Conservation (phyloP, 2,888 invertebrate species). For the Lepidochitona cinerea region DNA sequence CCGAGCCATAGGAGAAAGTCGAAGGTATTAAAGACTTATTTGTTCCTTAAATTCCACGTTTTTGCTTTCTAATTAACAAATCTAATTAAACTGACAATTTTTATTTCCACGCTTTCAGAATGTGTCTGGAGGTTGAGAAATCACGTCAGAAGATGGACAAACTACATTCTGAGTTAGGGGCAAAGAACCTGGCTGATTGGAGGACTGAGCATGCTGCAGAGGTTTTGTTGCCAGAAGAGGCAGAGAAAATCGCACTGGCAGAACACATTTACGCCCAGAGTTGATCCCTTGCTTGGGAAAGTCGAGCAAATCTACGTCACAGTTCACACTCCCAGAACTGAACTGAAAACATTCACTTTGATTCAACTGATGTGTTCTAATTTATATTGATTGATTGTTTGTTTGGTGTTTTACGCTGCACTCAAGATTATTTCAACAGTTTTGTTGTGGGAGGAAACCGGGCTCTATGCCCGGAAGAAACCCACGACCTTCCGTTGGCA, state of each 20-base stretch:
- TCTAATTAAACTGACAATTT: too few species aligned
- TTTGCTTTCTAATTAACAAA: too few species aligned
- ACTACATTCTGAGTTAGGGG: slow-evolving; percentile 57
- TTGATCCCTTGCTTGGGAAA: background rate
- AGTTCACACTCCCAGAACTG: background rate
- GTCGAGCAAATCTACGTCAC: background rate
- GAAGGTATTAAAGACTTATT: too few species aligned
- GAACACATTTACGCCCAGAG: background rate
- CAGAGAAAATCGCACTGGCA: slow-evolving; percentile 13
- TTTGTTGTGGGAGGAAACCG: too few species aligned
- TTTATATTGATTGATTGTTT: too few species aligned
- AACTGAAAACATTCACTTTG: background rate
- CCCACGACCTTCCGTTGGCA: too few species aligned
- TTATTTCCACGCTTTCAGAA: slow-evolving; percentile 45
- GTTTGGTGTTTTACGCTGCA: too few species aligned
- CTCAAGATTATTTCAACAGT: too few species aligned
- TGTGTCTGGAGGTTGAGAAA: slow-evolving; percentile 60
- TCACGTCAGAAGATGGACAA: slow-evolving; percentile 49
- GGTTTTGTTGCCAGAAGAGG: slow-evolving; percentile 44
- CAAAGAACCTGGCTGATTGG: slow-evolving; percentile 54
- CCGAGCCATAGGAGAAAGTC: slow-evolving; percentile 59
- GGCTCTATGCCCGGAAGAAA: too few species aligned
- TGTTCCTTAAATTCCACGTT: too few species aligned
- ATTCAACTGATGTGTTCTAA: too few species aligned
- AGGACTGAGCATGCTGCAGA: slow-evolving; percentile 60